Evolutionary conservation across 2,888 invertebrate species (phyloP), one percentile per base, ranked within the genome.

Genomic region (Torymus auratus): DNA sequence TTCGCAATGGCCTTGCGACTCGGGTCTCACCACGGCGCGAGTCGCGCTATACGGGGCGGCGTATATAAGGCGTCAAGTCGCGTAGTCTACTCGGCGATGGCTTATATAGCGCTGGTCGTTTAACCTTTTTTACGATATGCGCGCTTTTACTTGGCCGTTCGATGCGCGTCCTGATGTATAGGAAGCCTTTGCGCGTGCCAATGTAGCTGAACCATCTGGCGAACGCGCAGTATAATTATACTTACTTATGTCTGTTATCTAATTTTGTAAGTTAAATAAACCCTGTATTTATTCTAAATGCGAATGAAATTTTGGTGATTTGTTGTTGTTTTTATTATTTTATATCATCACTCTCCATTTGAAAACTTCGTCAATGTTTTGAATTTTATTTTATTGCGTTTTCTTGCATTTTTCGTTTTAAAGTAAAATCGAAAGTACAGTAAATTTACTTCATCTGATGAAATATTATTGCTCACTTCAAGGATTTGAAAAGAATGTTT

Each of bases 211-310:
- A 79, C 80, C 15, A 82, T 80, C 73, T 81, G 83, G 82, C 83
- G 82, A 78, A 41, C 7, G 41, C 74, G 12, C 15, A 64, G 52
- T 62, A 65, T 85, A 86, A 87, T 86, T 20, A 20, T 20, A 20
- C 20, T 20, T 84, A 41, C 41, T 41, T 41, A 4, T 87, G 86
- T 85, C 85, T 88, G 86, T 86, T 86, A 85, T 84, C 86, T 87
- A 83, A 87, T 90, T 90, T 90, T 89, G 85, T 89, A 90, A 89
- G 84, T 84, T 82, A 85, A 82, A 89, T 89, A 89, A 88, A 90
- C 84, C 85, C 84, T 87, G 86, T 86, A 87, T 85, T 89, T 88
- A 89, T 78, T 75, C 28, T 12, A 78, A 62, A 55, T 77, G 73
- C 76, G 61, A 53, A 73, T 28, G 68, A 61, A 65, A 69, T 52